phyloP scores from a whole-genome alignment of 2,113 vertebrate genomes.

The Microcebus murinus region DNA sequence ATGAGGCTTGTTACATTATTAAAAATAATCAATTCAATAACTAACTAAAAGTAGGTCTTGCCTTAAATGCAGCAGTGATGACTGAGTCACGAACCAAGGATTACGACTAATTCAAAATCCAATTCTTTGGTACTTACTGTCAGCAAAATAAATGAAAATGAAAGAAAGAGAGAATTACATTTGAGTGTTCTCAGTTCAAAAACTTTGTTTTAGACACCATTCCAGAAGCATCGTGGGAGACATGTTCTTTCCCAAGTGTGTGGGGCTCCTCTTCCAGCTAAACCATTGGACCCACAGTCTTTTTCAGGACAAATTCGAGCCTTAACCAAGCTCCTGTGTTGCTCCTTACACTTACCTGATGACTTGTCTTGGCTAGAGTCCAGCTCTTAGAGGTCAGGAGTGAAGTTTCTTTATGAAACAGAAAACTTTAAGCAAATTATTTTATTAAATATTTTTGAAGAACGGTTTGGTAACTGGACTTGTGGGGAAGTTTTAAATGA shows the following conservation, averaged over 20 bases:
- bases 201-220: background rate
- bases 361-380: constrained; percentile 29
- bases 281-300: accelerated
- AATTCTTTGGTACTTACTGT: background rate
- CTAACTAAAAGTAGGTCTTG: background rate
- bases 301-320: background rate
- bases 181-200: background rate
- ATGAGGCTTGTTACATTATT: background rate
- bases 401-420: constrained; percentile 60
- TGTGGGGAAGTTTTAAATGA: background rate
- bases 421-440: constrained; percentile 45
- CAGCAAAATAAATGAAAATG: constrained; percentile 1
- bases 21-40: constrained; percentile 17
- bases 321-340: constrained; percentile 26
- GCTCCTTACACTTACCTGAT: constrained; percentile 54
- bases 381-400: constrained; percentile 51
- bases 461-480: background rate
- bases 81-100: background rate
- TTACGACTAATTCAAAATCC: background rate
- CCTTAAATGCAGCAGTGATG: background rate
- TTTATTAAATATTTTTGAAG: constrained; percentile 4
- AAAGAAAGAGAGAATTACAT: background rate
- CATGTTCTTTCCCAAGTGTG: constrained; percentile 66
- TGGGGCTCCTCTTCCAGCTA: constrained; percentile 71
- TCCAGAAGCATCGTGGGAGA: background rate